These are phyloP conservation scores for Glaucomys volans DNA, from an alignment of 2,113 vertebrate species.

Conservation along the genomic window DNA sequence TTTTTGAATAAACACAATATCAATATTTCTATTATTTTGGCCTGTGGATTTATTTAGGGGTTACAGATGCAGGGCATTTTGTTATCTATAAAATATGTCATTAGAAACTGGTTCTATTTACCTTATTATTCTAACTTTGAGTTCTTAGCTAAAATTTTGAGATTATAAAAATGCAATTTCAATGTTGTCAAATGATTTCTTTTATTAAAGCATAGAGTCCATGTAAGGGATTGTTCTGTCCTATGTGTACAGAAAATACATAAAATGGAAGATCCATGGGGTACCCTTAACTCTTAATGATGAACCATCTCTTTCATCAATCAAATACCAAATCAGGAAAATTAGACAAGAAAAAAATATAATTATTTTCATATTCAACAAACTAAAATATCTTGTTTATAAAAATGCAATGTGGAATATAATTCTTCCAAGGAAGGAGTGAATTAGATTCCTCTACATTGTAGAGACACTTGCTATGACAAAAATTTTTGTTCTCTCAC, in stretches of 20 bases:
- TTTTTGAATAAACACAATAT: neutral
- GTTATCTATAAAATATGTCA: neutral
- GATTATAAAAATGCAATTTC: neutral
- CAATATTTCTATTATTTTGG: neutral
- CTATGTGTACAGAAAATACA: neutral
- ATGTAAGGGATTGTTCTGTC: neutral
- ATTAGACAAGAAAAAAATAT: neutral
- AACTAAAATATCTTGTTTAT: neutral
- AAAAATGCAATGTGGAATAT: neutral
- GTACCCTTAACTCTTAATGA: neutral
- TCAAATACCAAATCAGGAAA: neutral
- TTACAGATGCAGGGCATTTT: neutral
- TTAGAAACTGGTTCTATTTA: neutral
- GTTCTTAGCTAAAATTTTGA: neutral
- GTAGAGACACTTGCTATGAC: neutral
- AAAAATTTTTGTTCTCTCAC: neutral
- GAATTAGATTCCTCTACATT: neutral
- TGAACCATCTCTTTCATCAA: neutral
- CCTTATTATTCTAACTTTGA: neutral
- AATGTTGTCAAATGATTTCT: neutral
- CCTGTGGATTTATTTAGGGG: neutral
- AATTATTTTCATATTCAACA: neutral
- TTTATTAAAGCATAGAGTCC: neutral
- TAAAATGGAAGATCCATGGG: neutral
- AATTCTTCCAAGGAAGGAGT: neutral